These are phyloP conservation scores for Nematostella vectensis DNA, from an alignment of 92 coral and sea anemone genomes.

Conservation along the genomic window DNA sequence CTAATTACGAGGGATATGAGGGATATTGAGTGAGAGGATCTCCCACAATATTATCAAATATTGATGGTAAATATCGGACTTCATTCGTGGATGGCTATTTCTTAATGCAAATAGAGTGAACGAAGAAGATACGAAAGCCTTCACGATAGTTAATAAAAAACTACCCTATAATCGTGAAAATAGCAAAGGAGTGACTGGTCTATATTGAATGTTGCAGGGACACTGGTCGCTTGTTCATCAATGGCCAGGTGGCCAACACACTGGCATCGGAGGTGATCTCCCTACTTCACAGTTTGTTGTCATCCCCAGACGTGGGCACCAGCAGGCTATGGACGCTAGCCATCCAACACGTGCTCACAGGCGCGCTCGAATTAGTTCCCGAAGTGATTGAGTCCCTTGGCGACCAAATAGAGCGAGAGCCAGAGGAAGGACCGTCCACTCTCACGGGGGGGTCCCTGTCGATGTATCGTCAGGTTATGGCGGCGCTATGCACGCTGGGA, in stretches of 20 bases:
- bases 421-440: conserved; percentile 22
- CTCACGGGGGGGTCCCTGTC: conserved; percentile 46
- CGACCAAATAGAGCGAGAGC: conserved; percentile 45
- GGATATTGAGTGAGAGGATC: too few species aligned
- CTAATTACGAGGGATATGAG: too few species aligned
- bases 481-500: conserved; percentile 87
- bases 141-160: too few species aligned
- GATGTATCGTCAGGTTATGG: conserved; percentile 77
- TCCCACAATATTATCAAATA: too few species aligned
- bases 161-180: too few species aligned
- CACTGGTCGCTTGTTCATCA: conserved; percentile 75
- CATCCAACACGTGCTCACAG: conserved; percentile 64
- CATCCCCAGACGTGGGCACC: conserved; percentile 45
- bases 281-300: conserved; percentile 59
- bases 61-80: too few species aligned
- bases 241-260: conserved; percentile 90
- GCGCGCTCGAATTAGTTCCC: conserved; percentile 63
- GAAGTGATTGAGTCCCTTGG: conserved; percentile 50
- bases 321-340: conserved; percentile 77
- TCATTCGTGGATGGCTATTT: too few species aligned
- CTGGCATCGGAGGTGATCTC: conserved; percentile 98
- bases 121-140: too few species aligned
- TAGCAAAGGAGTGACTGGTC: too few species aligned
- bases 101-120: too few species aligned
- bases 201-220: too few species aligned